A percentile compares a stretch with the other conserved stretches of the same genome.
These are phyloP conservation scores for Nineta flava DNA, from an alignment of 2,888 invertebrate species.

Conservation along the genomic window DNA sequence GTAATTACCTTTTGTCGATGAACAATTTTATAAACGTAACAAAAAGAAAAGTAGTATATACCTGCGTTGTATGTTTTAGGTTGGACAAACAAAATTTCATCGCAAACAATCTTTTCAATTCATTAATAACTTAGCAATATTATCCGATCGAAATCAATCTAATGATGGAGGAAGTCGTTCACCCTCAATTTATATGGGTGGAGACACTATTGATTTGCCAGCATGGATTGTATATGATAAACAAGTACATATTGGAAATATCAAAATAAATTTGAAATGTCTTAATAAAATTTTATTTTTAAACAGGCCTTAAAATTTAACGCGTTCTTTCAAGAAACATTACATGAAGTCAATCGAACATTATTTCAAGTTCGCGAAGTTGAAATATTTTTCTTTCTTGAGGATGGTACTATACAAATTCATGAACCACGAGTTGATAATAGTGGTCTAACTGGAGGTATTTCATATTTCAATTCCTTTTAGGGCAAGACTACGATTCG, in stretches of 20 bases:
- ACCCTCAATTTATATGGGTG: slow-evolving; percentile 59
- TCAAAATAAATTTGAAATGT: not conserved
- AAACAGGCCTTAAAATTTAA: slow-evolving; percentile 55
- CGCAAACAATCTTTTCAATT: slow-evolving; percentile 44
- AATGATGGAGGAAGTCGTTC: slow-evolving; percentile 39
- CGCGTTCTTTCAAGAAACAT: slow-evolving; percentile 64
- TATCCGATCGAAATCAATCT: slow-evolving; percentile 42
- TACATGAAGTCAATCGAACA: slow-evolving; percentile 54
- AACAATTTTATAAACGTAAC: not conserved
- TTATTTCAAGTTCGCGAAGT: slow-evolving; percentile 61
- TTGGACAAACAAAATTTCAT: slow-evolving; percentile 46
- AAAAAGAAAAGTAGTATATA: slow-evolving; percentile 1
- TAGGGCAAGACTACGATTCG: slow-evolving; percentile 3
- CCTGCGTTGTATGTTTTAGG: slow-evolving; percentile 25
- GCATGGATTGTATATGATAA: slow-evolving; percentile 81
- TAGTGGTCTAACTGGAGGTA: slow-evolving; percentile 73
- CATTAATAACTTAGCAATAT: slow-evolving; percentile 39
- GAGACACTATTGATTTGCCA: slow-evolving; percentile 58
- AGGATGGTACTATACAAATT: slow-evolving; percentile 85
- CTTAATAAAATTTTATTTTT: slow-evolving; percentile 7
- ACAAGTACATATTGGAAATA: slow-evolving; percentile 38
- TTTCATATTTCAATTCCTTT: slow-evolving; percentile 2
- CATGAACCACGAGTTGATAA: slow-evolving; percentile 66
- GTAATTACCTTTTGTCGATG: not conserved
- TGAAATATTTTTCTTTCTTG: slow-evolving; percentile 71